Conservation (phyloP, 2,888 invertebrate genomes). For the Agrotis ipsilon region DNA sequence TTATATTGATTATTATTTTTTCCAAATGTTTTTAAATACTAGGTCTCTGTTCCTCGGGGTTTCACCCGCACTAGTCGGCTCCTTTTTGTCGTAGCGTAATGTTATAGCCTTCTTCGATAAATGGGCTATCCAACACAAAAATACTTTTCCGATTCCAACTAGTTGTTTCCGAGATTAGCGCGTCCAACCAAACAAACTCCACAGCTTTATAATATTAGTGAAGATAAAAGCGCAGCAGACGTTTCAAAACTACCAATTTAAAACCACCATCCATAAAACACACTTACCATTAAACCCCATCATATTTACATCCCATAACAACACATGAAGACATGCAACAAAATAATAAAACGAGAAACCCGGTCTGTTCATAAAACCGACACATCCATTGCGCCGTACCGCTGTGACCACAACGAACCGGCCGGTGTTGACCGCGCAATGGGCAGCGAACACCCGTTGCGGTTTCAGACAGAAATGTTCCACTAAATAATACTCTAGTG, state of each 20-base stretch:
- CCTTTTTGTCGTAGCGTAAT: background rate
- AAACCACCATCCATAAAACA: slow-evolving; percentile 25
- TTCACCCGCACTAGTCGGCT: too few relatives aligned
- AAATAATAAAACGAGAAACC: slow-evolving; percentile 50
- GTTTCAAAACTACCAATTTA: slow-evolving; percentile 17
- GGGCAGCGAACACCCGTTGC: slow-evolving; percentile 63
- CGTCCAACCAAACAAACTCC: too few relatives aligned
- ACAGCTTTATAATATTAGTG: too few relatives aligned
- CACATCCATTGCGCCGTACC: slow-evolving; percentile 58
- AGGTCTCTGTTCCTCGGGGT: too few relatives aligned
- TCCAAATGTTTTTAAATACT: background rate
- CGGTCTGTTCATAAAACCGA: slow-evolving; percentile 57
- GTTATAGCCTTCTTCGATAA: background rate
- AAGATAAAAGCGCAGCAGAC: background rate
- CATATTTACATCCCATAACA: slow-evolving; percentile 47
- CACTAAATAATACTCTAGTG: slow-evolving; percentile 63
- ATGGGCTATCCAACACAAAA: too few relatives aligned
- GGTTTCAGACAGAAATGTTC: slow-evolving; percentile 62
- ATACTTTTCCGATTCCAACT: too few relatives aligned
- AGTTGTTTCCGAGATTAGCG: too few relatives aligned
- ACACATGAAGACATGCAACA: slow-evolving; percentile 45
- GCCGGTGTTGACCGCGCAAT: slow-evolving; percentile 56
- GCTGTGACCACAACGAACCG: slow-evolving; percentile 54
- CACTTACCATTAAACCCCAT: slow-evolving; percentile 28
- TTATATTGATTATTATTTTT: background rate